Evolutionary conservation across 2,888 invertebrate species (phyloP), one percentile per base, ranked within the genome.

Genomic region (Eustalomyia histrio): DNA sequence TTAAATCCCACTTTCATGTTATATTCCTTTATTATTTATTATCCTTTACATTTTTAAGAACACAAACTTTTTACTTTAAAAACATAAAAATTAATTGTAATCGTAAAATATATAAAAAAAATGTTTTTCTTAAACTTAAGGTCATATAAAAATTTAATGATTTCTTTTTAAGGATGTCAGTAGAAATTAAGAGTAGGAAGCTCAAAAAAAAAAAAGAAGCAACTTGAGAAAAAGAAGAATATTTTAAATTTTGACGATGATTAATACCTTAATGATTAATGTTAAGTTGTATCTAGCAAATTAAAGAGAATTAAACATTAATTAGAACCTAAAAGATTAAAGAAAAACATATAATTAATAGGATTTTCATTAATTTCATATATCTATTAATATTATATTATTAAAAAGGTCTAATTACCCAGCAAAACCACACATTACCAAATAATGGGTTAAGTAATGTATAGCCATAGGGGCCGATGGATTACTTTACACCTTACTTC

Each of bases 61-160:
- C 47, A 5, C 33, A 29, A 61, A 57, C 39, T 64, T 65, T 65
- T 67, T 53, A 61, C 33, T 43, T 16, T 52, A 75, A 58, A 21
- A 53, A 55, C 50, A 80, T 75, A 73, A 80, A 80, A 76, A 80
- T 80, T 80, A 80, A 65, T 76, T 76, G 64, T 69, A 76, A 58
- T 80, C 76, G 63, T 76, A 76, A 73, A 76, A 76, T 63, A 17
- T 50, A 67, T 67, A 67, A n/a, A 52, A 58, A 67, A 35, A 61
- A 16, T 57, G 7, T 43, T 43, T 14, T 43, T 47, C 43, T 47
- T 47, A n/a, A 14, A 47, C 43, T 5, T 5, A 47, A 47, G 43
- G 43, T 47, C 43, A n/a, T 47, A 47, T 47, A 47, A 47, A 47
- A 1, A 47, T 47, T 14, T 47, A 47, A 47, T 47, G 43, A 29